Percentiles rank a stretch among this genome's conserved stretches.
Conservation (phyloP, 2,113 vertebrate genomes). For the Cyprinus carpio region DNA sequence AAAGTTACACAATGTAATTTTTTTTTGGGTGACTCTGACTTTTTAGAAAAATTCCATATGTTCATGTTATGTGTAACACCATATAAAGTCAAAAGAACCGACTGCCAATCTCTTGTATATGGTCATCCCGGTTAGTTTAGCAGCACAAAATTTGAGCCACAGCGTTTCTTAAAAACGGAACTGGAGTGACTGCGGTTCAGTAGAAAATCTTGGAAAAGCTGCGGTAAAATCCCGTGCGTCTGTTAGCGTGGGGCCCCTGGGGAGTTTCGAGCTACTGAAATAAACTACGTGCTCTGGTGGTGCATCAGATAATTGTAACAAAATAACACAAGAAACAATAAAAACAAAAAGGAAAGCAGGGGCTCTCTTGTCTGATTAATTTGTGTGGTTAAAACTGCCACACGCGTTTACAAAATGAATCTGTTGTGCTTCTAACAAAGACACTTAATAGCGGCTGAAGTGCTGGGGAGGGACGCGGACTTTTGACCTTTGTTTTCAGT, state of each 20-base stretch:
- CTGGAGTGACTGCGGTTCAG: background rate
- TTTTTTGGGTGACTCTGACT: background rate
- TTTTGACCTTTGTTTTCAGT: conserved; percentile 15
- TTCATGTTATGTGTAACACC: background rate
- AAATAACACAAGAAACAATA: conserved; percentile 43
- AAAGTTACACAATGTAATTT: background rate
- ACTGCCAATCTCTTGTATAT: background rate
- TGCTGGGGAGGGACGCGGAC: background rate
- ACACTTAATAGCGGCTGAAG: conserved; percentile 2
- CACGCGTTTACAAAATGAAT: conserved; percentile 28
- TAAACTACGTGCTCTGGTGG: conserved; percentile 33
- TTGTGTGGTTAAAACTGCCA: conserved; percentile 21
- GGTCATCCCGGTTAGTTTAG: background rate
- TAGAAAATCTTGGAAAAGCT: background rate
- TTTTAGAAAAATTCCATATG: background rate
- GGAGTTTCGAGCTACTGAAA: conserved; percentile 41
- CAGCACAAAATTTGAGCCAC: background rate
- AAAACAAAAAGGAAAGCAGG: conserved; percentile 26
- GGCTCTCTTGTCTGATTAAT: conserved; percentile 32
- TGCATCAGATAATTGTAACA: conserved; percentile 38
- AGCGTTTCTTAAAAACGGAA: background rate
- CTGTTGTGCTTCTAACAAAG: conserved; percentile 23
- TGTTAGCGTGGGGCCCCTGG: conserved; percentile 7
- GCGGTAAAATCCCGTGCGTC: background rate
- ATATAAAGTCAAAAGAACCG: background rate